These are phyloP conservation scores for Heterocephalus glaber DNA, from an alignment of 2,113 vertebrate genomes.

Conservation along the genomic window DNA sequence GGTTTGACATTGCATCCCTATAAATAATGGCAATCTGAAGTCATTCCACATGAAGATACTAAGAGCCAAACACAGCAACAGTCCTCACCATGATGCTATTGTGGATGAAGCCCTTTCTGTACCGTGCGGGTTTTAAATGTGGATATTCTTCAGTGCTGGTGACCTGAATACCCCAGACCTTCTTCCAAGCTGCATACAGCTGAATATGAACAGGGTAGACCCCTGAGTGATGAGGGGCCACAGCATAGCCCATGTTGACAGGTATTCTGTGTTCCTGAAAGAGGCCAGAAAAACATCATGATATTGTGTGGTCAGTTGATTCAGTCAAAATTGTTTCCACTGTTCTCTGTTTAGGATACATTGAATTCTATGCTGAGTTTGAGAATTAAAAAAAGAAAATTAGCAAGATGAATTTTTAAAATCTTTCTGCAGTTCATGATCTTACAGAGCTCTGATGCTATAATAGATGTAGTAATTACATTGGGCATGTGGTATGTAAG, in stretches of 20 bases:
- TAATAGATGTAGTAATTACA: background rate
- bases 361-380: background rate
- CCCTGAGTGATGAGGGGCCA: slow-evolving; percentile 97
- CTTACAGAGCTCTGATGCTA: background rate
- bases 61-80: background rate
- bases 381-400: background rate
- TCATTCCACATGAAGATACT: background rate
- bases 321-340: background rate
- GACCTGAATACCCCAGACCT: slow-evolving; percentile 94
- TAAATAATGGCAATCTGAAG: background rate
- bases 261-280: slow-evolving; percentile 95
- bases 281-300: background rate
- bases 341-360: background rate
- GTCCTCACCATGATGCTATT: slow-evolving; percentile 94
- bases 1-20: background rate
- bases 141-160: slow-evolving; percentile 99
- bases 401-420: background rate
- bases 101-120: slow-evolving; percentile 97
- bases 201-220: slow-evolving; percentile 97
- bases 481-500: background rate
- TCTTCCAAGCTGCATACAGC: slow-evolving; percentile 97
- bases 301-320: background rate
- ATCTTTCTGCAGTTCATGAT: background rate
- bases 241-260: slow-evolving; percentile 94
- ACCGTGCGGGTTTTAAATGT: slow-evolving; percentile 96